Evolutionary conservation across 2,888 invertebrate species (phyloP).

Genomic region (Platynereis dumerilii): DNA sequence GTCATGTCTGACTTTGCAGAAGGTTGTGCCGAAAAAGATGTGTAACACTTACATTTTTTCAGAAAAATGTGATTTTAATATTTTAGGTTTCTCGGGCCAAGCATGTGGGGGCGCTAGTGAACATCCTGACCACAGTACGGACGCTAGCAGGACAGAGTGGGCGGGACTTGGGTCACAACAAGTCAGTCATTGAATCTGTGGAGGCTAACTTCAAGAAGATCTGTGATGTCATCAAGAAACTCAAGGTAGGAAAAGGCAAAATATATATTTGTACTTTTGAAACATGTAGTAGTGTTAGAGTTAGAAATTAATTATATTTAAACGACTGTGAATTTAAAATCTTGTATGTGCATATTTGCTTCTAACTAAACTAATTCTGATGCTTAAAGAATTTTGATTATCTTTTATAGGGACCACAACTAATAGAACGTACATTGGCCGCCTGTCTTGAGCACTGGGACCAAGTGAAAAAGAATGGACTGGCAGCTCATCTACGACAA

Average conservation of each 20-base stretch:
- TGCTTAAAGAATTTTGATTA: too few relatives aligned
- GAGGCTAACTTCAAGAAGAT: constrained; percentile 74
- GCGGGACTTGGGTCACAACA: constrained; percentile 62
- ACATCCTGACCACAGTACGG: constrained; percentile 45
- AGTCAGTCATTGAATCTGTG: constrained; percentile 77
- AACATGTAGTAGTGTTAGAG: too few relatives aligned
- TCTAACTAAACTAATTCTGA: too few relatives aligned
- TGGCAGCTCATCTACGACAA: constrained; percentile 8
- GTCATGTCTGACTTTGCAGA: too few relatives aligned
- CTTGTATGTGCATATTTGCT: too few relatives aligned
- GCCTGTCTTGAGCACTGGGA: constrained; percentile 49
- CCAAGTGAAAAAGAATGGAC: constrained; percentile 33
- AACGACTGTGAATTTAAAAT: too few relatives aligned
- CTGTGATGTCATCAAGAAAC: constrained; percentile 71
- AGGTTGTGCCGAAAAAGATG: too few relatives aligned
- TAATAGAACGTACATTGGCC: constrained; percentile 32
- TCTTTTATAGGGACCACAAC: constrained; percentile 5
- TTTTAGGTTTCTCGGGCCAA: constrained; percentile 21
- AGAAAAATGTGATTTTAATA: too few relatives aligned
- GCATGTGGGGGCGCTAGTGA: constrained; percentile 40
- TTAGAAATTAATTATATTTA: too few relatives aligned
- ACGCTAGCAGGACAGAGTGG: constrained; percentile 44
- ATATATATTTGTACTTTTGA: too few relatives aligned
- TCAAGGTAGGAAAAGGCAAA: too few relatives aligned
- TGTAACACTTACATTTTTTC: too few relatives aligned